Evolutionary conservation across 2,113 vertebrate species (phyloP).

Genomic region (Nibea coibor): DNA sequence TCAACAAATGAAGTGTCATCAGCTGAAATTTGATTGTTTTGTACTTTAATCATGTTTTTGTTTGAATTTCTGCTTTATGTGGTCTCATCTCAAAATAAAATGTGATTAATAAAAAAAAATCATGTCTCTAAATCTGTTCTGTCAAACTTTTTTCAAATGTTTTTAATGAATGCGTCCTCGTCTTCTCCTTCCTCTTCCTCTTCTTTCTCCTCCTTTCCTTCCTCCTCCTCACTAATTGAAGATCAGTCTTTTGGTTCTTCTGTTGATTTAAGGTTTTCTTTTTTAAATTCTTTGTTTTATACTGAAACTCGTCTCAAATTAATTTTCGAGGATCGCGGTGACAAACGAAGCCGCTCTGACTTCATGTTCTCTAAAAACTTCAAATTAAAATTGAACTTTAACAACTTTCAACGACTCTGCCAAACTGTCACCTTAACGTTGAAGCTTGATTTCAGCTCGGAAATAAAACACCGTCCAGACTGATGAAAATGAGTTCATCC

Average conservation of each 20-base stretch:
- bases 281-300: conserved; percentile 55
- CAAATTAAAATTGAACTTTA: conserved; percentile 68
- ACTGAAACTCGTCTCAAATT: conserved; percentile 50
- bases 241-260: conserved; percentile 46
- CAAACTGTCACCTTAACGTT: neutral
- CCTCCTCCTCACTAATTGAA: conserved; percentile 34
- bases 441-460: neutral
- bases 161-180: too few relatives aligned
- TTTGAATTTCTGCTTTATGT: neutral
- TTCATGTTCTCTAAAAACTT: conserved; percentile 59
- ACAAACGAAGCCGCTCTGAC: conserved; percentile 52
- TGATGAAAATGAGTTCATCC: too few relatives aligned
- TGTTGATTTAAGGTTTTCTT: conserved; percentile 71
- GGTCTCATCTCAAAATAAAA: neutral
- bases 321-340: conserved; percentile 60
- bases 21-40: too few relatives aligned
- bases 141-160: too few relatives aligned
- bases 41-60: too few relatives aligned
- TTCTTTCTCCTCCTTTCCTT: too few relatives aligned
- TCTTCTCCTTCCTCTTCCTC: neutral
- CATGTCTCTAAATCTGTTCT: too few relatives aligned
- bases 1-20: too few relatives aligned
- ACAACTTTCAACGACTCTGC: conserved; percentile 34
- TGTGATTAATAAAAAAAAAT: too few relatives aligned
- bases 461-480: neutral